phyloP scores from a whole-genome alignment of 1,140 invertebrate genomes.

The Potamilus streckersoni region DNA sequence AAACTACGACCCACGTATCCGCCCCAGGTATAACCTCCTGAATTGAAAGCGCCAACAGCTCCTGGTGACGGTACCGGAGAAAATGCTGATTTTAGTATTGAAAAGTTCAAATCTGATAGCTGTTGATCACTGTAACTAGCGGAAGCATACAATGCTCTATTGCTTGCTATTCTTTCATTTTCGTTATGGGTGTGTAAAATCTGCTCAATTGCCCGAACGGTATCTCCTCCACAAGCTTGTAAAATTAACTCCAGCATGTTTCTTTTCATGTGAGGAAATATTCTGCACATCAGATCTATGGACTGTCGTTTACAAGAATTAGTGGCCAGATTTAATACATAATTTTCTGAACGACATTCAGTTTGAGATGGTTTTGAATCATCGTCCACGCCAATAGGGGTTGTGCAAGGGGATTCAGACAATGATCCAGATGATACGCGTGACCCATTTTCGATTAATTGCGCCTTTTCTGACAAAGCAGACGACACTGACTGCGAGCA shows the following conservation, averaged over 20 bases:
- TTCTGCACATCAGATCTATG: constrained; percentile 80
- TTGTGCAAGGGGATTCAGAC: too few species aligned
- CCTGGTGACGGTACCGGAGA: constrained; percentile 21
- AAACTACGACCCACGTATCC: constrained; percentile 9
- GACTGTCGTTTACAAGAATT: constrained; percentile 60
- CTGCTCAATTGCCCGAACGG: constrained; percentile 90
- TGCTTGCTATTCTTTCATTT: constrained; percentile 13
- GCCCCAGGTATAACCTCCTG: constrained; percentile 28
- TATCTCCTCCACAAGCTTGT: constrained; percentile 81
- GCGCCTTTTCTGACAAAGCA: constrained; percentile 15
- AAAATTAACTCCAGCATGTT: constrained; percentile 86
- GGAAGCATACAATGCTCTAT: neutral
- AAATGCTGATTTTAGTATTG: constrained; percentile 30
- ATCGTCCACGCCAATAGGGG: constrained; percentile 5
- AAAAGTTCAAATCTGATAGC: neutral
- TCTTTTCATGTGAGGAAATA: constrained; percentile 87
- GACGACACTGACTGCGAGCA: constrained; percentile 22
- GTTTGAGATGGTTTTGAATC: constrained; percentile 9
- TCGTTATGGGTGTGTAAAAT: constrained; percentile 51
- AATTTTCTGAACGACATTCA: constrained; percentile 26
- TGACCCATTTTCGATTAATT: neutral
- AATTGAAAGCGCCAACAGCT: constrained; percentile 21
- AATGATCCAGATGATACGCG: too few species aligned
- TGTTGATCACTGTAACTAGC: too few species aligned
- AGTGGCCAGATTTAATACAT: constrained; percentile 20